Base-by-base conservation (phyloP, 2,888 invertebrate genomes). In the Archips xylosteana region DNA sequence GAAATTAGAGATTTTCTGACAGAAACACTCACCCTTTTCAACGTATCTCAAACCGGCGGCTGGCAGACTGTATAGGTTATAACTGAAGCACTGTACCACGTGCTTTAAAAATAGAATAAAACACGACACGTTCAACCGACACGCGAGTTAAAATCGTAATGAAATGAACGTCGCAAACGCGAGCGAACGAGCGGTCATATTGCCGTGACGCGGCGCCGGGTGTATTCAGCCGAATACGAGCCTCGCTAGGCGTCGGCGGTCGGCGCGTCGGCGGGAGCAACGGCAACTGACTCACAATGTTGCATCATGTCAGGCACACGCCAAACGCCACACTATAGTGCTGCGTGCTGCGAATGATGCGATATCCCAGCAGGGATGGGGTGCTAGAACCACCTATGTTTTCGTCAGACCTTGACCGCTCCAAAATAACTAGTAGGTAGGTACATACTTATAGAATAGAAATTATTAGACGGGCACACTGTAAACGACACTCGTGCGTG, bases 111-210 rank as follows among this genome's bases (percentile, higher is more conserved):
- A 85, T 84, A 85, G 86, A 78, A 81, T 54, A 54, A 54, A 76
- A 79, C 75, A 78, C 75, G 78, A 80, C 84, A 82, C 89, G 84
- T 86, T 86, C 87, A 83, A 73, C 79, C 82, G 77, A 75, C 81
- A 79, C 87, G 88, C 85, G 81, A 82, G 87, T 86, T 88, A 87
- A 83, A 89, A 86, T 83, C 89, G 88, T 92, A 92, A 89, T 92
- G 92, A 89, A 92, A 89, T 92, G 92, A 89, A 80, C 78, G 78
- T 76, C 60, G 75, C 74, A 71, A 76, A 74, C 76, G 76, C 74
- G 72, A 76, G 73, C 76, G 76, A 74, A 73, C 76, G 75, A 74
- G 74, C 70, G 66, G 76, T 74, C 74, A 74, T 75, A 71, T 73
- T 66, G 71, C n/a, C 62, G 61, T 45, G 75, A 47, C 61, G 71